Conservation (phyloP, 1,140 invertebrate genomes). For the Macrocentrus cingulum region DNA sequence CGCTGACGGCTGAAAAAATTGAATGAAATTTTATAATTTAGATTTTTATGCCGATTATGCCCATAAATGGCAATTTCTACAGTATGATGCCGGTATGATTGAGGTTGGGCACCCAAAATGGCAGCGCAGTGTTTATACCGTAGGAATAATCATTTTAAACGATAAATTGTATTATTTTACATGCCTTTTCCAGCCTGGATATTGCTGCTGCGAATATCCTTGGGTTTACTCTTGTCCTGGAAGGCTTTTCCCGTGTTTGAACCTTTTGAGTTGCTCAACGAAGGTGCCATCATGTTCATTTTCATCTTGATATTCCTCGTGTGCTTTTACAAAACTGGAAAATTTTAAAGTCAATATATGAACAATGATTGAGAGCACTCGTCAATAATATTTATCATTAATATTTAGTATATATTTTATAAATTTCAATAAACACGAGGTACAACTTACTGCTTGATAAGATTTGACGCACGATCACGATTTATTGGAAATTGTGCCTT, state of each 20-base stretch:
- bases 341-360: too few relatives aligned
- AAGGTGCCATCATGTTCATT: too few relatives aligned
- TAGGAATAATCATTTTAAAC: neutral
- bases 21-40: neutral
- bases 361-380: too few relatives aligned
- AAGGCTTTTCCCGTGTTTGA: slow-evolving; percentile 66
- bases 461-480: too few relatives aligned
- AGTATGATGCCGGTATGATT: neutral
- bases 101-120: neutral
- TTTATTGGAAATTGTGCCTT: too few relatives aligned
- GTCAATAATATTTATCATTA: too few relatives aligned
- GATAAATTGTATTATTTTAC: neutral
- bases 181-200: slow-evolving; percentile 97
- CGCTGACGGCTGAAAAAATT: slow-evolving; percentile 80
- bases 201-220: slow-evolving; percentile 92
- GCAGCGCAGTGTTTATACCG: neutral
- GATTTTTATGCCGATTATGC: slow-evolving; percentile 21
- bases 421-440: too few relatives aligned
- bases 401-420: too few relatives aligned
- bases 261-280: too few relatives aligned
- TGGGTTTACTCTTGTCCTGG: slow-evolving; percentile 91
- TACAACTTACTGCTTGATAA: too few relatives aligned
- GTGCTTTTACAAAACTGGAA: too few relatives aligned
- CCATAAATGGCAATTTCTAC: slow-evolving; percentile 35
- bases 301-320: too few relatives aligned